Evolutionary conservation across 2,888 invertebrate genomes (phyloP).

Genomic region (Cyclophora albipunctata): DNA sequence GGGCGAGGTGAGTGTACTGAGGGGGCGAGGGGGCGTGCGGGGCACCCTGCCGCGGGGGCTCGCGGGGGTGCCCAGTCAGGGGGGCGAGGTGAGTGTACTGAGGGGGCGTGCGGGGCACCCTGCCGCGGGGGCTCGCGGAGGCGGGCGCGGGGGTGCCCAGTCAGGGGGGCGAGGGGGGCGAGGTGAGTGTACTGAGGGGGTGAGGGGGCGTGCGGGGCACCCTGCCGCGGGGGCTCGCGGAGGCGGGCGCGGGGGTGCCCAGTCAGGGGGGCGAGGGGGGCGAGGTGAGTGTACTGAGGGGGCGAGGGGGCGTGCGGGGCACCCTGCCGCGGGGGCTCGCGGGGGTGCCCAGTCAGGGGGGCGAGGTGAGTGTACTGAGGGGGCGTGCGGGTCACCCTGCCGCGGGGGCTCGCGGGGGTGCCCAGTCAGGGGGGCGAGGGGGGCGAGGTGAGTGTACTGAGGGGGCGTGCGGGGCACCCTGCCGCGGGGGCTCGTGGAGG

Average conservation of each 20-base stretch:
- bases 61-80: conserved; percentile 77
- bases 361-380: conserved; percentile 37
- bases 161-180: neutral
- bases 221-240: no score
- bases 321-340: conserved; percentile 96
- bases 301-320: conserved; percentile 80
- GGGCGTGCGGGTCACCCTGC: conserved; percentile 50
- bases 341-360: conserved; percentile 81
- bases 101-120: conserved; percentile 73
- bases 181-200: conserved; percentile 34
- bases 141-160: neutral
- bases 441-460: conserved; percentile 32
- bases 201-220: no score
- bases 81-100: no score
- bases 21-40: conserved; percentile 68
- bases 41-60: neutral
- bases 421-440: conserved; percentile 74
- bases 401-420: conserved; percentile 21
- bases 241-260: no score
- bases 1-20: no score
- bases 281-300: no score
- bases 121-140: neutral
- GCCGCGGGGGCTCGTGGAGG: no score
- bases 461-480: no score
- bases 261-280: no score